Evolutionary conservation across 2,888 invertebrate genomes (phyloP).

Genomic region (Hypercompe scribonia): DNA sequence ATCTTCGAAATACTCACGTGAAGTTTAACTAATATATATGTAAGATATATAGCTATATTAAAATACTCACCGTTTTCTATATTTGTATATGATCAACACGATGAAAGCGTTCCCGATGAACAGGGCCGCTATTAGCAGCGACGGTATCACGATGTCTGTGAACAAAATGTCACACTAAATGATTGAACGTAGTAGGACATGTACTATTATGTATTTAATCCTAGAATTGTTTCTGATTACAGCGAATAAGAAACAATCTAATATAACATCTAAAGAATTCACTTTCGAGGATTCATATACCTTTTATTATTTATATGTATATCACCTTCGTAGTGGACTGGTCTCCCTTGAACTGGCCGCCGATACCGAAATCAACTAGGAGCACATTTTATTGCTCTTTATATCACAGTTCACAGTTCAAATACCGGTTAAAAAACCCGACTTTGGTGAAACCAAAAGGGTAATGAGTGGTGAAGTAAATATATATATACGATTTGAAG

Average conservation of each 20-base stretch:
- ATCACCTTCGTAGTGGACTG: no score
- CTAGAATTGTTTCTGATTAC: neutral
- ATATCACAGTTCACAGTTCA: no score
- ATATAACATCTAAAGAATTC: neutral
- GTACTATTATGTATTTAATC: neutral
- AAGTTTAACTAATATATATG: neutral
- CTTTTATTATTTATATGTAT: no score
- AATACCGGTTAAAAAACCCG: no score
- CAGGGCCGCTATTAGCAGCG: slow-evolving; percentile 89
- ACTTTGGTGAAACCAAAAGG: no score
- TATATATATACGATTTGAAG: no score
- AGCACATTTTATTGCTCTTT: no score
- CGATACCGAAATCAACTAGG: no score
- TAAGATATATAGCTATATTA: neutral
- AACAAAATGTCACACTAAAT: slow-evolving; percentile 15
- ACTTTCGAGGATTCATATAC: no score
- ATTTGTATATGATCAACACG: slow-evolving; percentile 91
- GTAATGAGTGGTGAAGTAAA: no score
- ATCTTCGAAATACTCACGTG: neutral
- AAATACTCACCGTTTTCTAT: slow-evolving; percentile 88
- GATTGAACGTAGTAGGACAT: slow-evolving; percentile 11
- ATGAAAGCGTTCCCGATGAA: slow-evolving; percentile 91
- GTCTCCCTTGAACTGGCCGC: no score
- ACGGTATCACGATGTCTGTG: slow-evolving; percentile 90
- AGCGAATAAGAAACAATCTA: neutral